Evolutionary conservation across 1,140 invertebrate genomes (phyloP), one percentile per base, ranked within the genome.

Genomic region (Vollenhovia emeryi): DNA sequence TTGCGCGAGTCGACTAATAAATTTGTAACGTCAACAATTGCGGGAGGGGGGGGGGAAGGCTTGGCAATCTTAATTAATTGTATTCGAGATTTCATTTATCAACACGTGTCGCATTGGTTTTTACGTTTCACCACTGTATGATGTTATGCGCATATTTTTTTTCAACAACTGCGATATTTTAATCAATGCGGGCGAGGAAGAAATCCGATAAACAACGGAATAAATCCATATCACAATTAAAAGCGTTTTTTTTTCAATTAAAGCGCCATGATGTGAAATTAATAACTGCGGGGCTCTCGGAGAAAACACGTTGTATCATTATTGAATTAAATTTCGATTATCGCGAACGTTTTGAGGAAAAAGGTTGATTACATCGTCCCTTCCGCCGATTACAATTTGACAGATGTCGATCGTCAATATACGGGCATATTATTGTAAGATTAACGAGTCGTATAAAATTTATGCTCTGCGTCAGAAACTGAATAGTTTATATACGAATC

Each of bases 291-390:
- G n/a, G 24, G 9, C 8, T 48, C 2, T 52, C 33, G 9, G 68
- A 75, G 5, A 43, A 62, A 43, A 6, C 18, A 43, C n/a, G 7
- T 40, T n/a, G 15, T 15, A 75, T n/a, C 5, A 33, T 43, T 33
- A 43, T 76, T 33, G 27, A 62, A 62, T 62, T 62, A 45, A 76
- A 43, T 76, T 76, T 30, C 36, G 27, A 75, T 76, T 75, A 60
- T 27, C 21, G 27, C 11, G 13, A 60, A 27, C 2, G 24, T 43
- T 59, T 27, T n/a, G 36, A 59, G 52, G 18, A 7, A 43, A 45
- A 76, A 13, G 1, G 18, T 60, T 27, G 55, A 76, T 62, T 45
- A 18, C 13, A 8, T 6, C 5, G 6, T n/a, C 36, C 62, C 45
- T 75, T 36, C 57, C 8, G 15, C 11, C 18, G 11, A 76, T 62